Percentiles rank a stretch among this genome's conserved stretches.
phyloP scores from a whole-genome alignment of 2,888 invertebrate species.

The Hydrotaea diabolus region DNA sequence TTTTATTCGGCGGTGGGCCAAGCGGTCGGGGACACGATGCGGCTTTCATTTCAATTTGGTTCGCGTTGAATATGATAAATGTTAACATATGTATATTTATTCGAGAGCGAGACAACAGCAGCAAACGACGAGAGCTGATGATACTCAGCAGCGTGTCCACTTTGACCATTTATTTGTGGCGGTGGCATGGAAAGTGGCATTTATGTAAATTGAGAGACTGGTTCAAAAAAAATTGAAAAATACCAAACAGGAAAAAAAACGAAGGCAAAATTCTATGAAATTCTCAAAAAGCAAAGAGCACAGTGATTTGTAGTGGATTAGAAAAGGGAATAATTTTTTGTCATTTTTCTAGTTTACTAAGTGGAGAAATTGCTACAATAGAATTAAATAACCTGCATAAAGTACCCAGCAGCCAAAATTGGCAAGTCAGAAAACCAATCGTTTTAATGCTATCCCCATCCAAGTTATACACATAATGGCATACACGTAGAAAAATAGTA shows the following conservation, averaged over 20 bases:
- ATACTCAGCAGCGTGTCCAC: conserved; percentile 38
- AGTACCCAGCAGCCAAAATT: too few species aligned
- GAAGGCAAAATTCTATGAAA: conserved; percentile 17
- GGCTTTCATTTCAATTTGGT: conserved; percentile 6
- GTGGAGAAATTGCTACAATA: too few species aligned
- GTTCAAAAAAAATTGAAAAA: conserved; percentile 50
- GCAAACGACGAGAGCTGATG: conserved; percentile 5
- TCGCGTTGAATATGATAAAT: conserved; percentile 40
- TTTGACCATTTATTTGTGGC: conserved; percentile 60
- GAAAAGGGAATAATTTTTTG: too few species aligned
- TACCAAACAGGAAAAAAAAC: background rate
- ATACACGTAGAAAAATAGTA: too few species aligned
- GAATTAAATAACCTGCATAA: too few species aligned
- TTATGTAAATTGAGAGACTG: conserved; percentile 60
- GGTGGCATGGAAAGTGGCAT: conserved; percentile 53
- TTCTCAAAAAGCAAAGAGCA: too few species aligned
- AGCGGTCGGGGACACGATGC: background rate
- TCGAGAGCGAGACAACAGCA: background rate
- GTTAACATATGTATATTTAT: conserved; percentile 40
- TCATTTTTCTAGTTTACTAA: too few species aligned
- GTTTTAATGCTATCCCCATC: too few species aligned
- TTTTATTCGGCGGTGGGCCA: background rate
- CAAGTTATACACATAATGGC: too few species aligned
- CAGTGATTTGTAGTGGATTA: background rate
- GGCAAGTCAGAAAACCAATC: too few species aligned